phyloP scores from a whole-genome alignment of 2,113 vertebrate genomes.

The Phalacrocorax brasilianus region DNA sequence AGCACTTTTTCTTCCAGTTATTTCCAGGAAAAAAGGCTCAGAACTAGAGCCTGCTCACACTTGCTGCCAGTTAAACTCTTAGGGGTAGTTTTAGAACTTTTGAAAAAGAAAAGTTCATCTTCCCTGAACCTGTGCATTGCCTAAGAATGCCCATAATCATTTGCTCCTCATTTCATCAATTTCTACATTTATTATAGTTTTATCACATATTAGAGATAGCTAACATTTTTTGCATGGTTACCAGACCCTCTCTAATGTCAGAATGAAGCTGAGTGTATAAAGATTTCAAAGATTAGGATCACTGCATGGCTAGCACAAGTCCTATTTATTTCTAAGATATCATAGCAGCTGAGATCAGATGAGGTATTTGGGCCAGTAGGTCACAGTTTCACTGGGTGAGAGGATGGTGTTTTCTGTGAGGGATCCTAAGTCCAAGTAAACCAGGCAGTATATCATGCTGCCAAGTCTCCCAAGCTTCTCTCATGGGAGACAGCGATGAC shows the following conservation, averaged over 20 bases:
- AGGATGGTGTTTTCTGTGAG: background rate
- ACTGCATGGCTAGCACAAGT: conserved; percentile 16
- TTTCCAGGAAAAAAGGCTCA: background rate
- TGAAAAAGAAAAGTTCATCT: conserved; percentile 29
- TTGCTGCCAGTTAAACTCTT: background rate
- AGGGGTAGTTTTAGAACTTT: background rate
- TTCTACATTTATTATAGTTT: conserved; percentile 49
- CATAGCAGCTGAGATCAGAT: conserved; percentile 24
- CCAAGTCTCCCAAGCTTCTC: background rate
- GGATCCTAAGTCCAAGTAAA: background rate
- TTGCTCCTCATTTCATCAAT: conserved; percentile 42
- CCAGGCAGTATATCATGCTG: background rate
- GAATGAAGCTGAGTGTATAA: background rate
- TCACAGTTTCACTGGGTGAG: background rate
- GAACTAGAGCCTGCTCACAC: background rate
- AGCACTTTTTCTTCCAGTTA: background rate
- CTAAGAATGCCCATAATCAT: conserved; percentile 19
- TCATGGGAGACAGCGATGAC: background rate
- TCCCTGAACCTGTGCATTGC: conserved; percentile 25
- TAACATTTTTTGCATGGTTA: conserved; percentile 51
- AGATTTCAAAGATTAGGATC: conserved; percentile 54
- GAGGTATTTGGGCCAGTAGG: conserved; percentile 39
- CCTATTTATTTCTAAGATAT: conserved; percentile 41
- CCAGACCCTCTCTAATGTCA: conserved; percentile 53
- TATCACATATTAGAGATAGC: conserved; percentile 5